phyloP scores from a whole-genome alignment of 2,888 invertebrate species.

The Unio delphinus region DNA sequence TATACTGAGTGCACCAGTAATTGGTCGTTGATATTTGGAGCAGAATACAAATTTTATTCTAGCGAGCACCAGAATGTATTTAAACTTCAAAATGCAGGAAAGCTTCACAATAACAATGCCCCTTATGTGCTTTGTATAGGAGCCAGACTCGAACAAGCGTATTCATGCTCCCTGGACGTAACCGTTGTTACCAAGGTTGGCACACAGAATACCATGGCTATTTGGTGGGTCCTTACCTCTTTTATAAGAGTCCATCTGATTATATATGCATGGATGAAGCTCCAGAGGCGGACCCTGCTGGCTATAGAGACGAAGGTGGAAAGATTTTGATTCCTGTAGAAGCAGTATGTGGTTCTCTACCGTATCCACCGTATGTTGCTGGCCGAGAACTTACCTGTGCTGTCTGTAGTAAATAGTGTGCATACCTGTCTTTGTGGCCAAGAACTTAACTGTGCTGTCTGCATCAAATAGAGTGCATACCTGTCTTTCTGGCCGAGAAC shows the following conservation, averaged over 20 bases:
- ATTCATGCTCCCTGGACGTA: constrained; percentile 32
- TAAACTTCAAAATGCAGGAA: constrained; percentile 2
- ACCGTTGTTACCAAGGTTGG: constrained; percentile 30
- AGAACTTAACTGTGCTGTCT: constrained; percentile 36
- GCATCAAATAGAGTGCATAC: no score
- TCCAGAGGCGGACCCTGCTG: constrained; percentile 28
- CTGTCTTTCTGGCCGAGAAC: constrained; percentile 9
- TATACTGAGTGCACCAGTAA: neutral
- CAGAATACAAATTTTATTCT: constrained; percentile 9
- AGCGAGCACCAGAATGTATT: constrained; percentile 10
- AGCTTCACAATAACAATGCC: constrained; percentile 14
- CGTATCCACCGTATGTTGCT: constrained; percentile 27
- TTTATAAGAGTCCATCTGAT: constrained; percentile 5
- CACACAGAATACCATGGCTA: constrained; percentile 31
- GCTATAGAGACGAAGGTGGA: constrained; percentile 20
- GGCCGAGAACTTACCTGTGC: constrained; percentile 29
- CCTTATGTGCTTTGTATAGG: constrained; percentile 39
- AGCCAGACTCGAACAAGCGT: constrained; percentile 6
- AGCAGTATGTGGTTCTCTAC: constrained; percentile 30
- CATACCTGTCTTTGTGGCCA: constrained; percentile 1
- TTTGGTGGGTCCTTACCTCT: constrained; percentile 18
- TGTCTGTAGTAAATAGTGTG: constrained; percentile 7
- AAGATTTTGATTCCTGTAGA: constrained; percentile 25
- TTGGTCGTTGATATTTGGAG: neutral
- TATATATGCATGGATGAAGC: constrained; percentile 31